Percentiles rank a stretch among this genome's conserved stretches.
Evolutionary conservation across 2,797 vertebrate species (phyloP).

Genomic region (Decapterus maruadsi): DNA sequence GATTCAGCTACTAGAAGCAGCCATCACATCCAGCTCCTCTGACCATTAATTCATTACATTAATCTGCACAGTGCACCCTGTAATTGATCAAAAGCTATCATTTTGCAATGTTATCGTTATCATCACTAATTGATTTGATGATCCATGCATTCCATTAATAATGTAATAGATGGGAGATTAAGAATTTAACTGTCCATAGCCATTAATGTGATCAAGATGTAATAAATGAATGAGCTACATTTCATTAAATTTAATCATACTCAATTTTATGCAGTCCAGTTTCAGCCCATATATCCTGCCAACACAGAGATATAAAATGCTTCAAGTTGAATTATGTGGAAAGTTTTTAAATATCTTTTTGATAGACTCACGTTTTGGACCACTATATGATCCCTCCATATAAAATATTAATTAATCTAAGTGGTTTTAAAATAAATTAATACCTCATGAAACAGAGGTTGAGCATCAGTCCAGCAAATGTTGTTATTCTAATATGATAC

Average conservation of each 20-base stretch:
- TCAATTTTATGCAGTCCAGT: constrained; percentile 78
- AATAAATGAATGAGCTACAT: constrained; percentile 82
- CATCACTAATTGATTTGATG: constrained; percentile 86
- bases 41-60: constrained; percentile 61
- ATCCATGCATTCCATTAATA: constrained; percentile 82
- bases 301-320: constrained; percentile 53
- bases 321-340: constrained; percentile 56
- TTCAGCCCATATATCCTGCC: constrained; percentile 64
- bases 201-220: constrained; percentile 84
- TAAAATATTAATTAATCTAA: constrained; percentile 56
- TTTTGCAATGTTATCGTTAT: constrained; percentile 81
- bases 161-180: constrained; percentile 81
- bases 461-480: constrained; percentile 13
- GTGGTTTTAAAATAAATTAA: constrained; percentile 54
- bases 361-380: constrained; percentile 37
- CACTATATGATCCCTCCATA: constrained; percentile 2
- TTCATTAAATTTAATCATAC: constrained; percentile 86
- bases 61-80: constrained; percentile 46
- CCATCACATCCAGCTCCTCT: constrained; percentile 34
- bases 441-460: constrained; percentile 36
- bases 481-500: constrained; percentile 8
- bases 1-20: background rate
- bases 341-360: constrained; percentile 68
- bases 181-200: constrained; percentile 84
- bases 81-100: constrained; percentile 77